Percentiles rank a stretch among this genome's conserved stretches.
Conservation (phyloP, 1,140 invertebrate species). For the Tetragonula clypearis region DNA sequence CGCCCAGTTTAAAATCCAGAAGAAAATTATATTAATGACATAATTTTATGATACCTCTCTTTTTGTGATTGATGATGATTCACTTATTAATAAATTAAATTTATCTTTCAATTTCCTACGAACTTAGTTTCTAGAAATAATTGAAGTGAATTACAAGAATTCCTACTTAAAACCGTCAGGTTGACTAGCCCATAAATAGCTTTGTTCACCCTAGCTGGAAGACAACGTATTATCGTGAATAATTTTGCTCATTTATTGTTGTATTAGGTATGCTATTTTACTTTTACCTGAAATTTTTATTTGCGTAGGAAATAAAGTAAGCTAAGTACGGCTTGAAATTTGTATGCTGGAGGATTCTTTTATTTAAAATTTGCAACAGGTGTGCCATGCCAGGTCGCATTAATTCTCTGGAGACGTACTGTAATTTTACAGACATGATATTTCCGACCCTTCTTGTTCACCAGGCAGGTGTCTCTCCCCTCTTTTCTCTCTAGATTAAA, state of each 20-base stretch:
- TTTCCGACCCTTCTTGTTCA: slow-evolving; percentile 28
- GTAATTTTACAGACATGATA: slow-evolving; percentile 39
- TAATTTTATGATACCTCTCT: too few relatives aligned
- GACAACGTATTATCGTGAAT: background rate
- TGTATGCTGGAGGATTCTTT: background rate
- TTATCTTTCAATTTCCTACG: background rate
- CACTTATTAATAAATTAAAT: background rate
- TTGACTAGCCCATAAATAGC: background rate
- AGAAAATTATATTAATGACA: background rate
- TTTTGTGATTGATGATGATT: background rate
- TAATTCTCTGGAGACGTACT: slow-evolving; percentile 29
- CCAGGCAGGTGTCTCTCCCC: slow-evolving; percentile 41
- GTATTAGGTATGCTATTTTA: background rate
- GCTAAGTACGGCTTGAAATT: background rate
- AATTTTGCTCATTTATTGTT: background rate
- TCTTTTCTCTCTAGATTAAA: slow-evolving; percentile 8
- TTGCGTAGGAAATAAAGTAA: background rate
- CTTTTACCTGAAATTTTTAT: background rate
- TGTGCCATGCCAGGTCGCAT: slow-evolving; percentile 22
- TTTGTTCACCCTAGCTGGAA: slow-evolving; percentile 16
- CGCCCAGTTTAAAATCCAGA: background rate
- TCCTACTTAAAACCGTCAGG: background rate
- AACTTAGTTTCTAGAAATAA: background rate
- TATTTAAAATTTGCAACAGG: slow-evolving; percentile 24
- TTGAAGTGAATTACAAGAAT: background rate